Evolutionary conservation across 2,888 invertebrate genomes (phyloP).

Genomic region (Neelides folsomi): DNA sequence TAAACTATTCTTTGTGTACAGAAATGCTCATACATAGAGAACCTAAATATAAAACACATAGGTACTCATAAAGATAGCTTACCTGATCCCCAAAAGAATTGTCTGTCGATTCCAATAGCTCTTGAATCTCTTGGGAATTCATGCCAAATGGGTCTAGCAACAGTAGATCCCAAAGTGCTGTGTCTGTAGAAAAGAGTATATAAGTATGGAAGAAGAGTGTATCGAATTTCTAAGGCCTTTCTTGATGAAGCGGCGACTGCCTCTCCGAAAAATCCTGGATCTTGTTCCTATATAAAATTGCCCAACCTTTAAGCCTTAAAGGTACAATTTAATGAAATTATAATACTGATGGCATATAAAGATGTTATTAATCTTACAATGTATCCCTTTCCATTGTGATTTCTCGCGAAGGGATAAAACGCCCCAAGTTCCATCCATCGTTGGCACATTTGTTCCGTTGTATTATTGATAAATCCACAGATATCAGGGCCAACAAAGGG

Average conservation of each 20-base stretch:
- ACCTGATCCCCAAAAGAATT: slow-evolving; percentile 62
- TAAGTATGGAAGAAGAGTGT: slow-evolving; percentile 61
- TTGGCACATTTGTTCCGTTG: slow-evolving; percentile 39
- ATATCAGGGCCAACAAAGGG: slow-evolving; percentile 34
- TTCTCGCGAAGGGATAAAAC: slow-evolving; percentile 40
- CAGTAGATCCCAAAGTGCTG: slow-evolving; percentile 56
- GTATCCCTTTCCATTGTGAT: slow-evolving; percentile 35
- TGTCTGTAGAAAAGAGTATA: slow-evolving; percentile 49
- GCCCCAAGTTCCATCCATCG: slow-evolving; percentile 42
- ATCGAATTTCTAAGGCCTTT: slow-evolving; percentile 52
- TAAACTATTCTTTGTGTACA: neutral
- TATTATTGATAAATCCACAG: slow-evolving; percentile 33
- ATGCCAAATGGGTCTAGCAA: slow-evolving; percentile 54
- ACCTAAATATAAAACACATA: neutral
- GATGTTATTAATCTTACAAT: slow-evolving; percentile 12
- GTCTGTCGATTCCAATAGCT: slow-evolving; percentile 54
- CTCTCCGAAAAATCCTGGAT: slow-evolving; percentile 62
- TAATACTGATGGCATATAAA: too few relatives aligned
- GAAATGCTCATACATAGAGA: neutral
- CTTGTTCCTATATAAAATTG: too few relatives aligned
- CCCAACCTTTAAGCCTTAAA: too few relatives aligned
- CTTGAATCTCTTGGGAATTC: slow-evolving; percentile 46
- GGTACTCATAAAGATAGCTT: neutral
- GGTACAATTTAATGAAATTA: too few relatives aligned
- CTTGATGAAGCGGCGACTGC: slow-evolving; percentile 52